phyloP scores from a whole-genome alignment of 2,113 vertebrate genomes.

The Bufo bufo region DNA sequence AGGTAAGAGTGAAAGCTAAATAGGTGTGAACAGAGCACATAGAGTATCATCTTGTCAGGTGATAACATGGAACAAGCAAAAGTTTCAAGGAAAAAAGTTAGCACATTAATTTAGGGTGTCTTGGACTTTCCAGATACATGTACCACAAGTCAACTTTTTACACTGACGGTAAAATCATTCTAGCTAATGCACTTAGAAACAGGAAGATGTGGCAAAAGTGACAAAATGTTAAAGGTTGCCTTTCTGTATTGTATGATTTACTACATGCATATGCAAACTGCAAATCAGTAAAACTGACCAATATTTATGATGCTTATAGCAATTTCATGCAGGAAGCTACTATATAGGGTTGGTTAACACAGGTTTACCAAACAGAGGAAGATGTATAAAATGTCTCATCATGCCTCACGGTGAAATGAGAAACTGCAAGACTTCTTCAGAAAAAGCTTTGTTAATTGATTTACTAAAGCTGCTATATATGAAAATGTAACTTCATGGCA shows the following conservation, averaged over 20 bases:
- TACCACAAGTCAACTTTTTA: neutral
- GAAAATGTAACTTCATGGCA: neutral
- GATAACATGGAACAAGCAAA: neutral
- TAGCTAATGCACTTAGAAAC: neutral
- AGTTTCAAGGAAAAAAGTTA: conserved; percentile 13
- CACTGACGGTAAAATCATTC: conserved; percentile 17
- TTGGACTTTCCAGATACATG: conserved; percentile 43
- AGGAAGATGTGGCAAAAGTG: conserved; percentile 55
- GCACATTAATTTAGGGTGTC: neutral
- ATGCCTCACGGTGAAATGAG: neutral
- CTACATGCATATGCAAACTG: neutral
- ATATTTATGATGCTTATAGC: neutral
- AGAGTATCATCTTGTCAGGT: neutral
- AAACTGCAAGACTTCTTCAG: neutral
- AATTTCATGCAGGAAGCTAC: neutral
- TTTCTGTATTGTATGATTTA: neutral
- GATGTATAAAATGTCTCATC: neutral
- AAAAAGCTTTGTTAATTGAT: neutral
- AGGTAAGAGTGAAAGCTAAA: neutral
- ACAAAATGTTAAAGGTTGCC: conserved; percentile 1
- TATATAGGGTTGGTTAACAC: neutral
- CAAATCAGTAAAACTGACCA: neutral
- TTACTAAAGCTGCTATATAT: neutral
- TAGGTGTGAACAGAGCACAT: neutral
- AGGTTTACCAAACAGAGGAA: neutral